phyloP scores from a whole-genome alignment of 1,140 invertebrate species.

The Tetraneura akinire region DNA sequence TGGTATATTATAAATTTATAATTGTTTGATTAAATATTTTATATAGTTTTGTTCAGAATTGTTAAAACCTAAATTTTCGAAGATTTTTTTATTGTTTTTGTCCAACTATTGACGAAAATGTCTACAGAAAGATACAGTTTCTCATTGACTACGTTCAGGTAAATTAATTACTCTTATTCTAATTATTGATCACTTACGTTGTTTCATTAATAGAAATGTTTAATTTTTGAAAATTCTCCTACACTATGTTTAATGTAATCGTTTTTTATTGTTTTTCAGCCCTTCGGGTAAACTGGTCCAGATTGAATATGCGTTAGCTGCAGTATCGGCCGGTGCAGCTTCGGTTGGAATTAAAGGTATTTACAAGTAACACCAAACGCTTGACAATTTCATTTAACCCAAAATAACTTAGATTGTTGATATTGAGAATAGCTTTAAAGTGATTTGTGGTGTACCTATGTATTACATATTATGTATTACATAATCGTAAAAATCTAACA shows the following conservation, averaged over 20 bases:
- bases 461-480: no score
- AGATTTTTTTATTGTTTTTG: background rate
- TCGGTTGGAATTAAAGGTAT: constrained; percentile 97
- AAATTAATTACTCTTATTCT: constrained; percentile 58
- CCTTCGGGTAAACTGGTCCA: constrained; percentile 99
- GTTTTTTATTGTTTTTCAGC: constrained; percentile 64
- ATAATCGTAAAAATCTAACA: no score
- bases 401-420: no score
- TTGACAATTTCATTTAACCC: no score
- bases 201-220: no score
- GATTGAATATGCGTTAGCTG: constrained; percentile 99
- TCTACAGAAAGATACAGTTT: constrained; percentile 97
- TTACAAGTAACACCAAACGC: no score
- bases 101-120: constrained; percentile 65
- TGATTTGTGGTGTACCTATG: no score
- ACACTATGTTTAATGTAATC: background rate
- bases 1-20: no score
- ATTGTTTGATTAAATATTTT: no score
- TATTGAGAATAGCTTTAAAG: no score
- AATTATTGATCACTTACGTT: background rate
- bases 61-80: background rate
- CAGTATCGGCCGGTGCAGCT: constrained; percentile 96
- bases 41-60: no score
- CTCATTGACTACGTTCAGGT: constrained; percentile 98
- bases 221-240: background rate